phyloP scores from a whole-genome alignment of 2,797 vertebrate genomes.

The Crax fasciolata region DNA sequence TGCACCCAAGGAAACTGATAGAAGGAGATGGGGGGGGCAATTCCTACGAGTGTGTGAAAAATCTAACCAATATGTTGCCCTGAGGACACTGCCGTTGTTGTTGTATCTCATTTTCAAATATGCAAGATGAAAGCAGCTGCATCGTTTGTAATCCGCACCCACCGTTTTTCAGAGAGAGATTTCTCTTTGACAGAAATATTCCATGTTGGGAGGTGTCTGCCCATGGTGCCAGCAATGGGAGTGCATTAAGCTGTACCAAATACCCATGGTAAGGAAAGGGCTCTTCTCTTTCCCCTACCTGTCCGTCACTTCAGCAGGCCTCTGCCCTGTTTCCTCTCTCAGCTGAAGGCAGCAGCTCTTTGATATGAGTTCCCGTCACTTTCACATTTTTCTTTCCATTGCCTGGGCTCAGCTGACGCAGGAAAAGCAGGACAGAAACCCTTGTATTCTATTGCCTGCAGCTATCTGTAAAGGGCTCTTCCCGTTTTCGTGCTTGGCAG shows the following conservation, averaged over 20 bases:
- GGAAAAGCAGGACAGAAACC: not conserved
- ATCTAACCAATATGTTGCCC: not conserved
- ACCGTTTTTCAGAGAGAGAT: not conserved
- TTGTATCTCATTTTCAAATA: not conserved
- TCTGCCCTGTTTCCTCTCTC: conserved; percentile 17
- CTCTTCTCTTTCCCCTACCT: not conserved
- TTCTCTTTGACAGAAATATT: not conserved
- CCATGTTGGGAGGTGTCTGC: not conserved
- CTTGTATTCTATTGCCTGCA: not conserved
- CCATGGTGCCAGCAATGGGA: not conserved
- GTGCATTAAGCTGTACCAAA: not conserved
- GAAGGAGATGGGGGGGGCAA: not conserved
- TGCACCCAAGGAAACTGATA: not conserved
- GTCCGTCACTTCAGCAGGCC: not conserved
- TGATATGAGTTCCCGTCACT: not conserved
- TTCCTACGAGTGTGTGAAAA: conserved; percentile 50
- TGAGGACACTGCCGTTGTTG: not conserved
- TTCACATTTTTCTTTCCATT: not conserved
- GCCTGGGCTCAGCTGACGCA: not conserved
- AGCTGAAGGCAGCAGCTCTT: conserved; percentile 23
- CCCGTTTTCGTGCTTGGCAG: not conserved
- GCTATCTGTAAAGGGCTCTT: conserved; percentile 35
- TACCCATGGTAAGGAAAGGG: not conserved
- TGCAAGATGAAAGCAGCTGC: not conserved
- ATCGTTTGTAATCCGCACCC: not conserved